These are phyloP conservation scores for Phanerotoma sp. DNA, from an alignment of 2,888 invertebrate genomes.

Conservation along the genomic window DNA sequence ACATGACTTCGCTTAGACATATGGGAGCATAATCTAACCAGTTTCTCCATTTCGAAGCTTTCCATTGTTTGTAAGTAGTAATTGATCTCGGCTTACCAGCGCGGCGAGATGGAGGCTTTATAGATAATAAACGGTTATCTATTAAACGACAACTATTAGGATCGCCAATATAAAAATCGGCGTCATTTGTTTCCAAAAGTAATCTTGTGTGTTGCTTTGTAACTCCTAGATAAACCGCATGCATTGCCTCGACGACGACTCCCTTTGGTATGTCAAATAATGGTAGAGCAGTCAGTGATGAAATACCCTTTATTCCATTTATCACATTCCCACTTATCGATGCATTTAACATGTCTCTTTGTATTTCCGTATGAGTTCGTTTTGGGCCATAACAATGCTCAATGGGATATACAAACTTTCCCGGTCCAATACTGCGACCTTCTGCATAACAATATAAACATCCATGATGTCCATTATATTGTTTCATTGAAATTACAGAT, in stretches of 20 bases:
- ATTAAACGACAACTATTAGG: neutral
- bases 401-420: neutral
- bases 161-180: neutral
- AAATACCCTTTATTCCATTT: slow-evolving; percentile 2
- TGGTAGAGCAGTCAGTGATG: neutral
- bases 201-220: neutral
- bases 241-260: slow-evolving; percentile 10
- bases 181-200: neutral
- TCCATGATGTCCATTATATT: slow-evolving; percentile 25
- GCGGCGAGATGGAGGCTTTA: neutral
- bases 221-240: neutral
- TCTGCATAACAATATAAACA: slow-evolving; percentile 24
- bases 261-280: slow-evolving; percentile 12
- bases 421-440: neutral
- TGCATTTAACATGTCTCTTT: neutral
- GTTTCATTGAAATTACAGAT: slow-evolving; percentile 18
- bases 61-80: neutral
- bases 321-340: neutral
- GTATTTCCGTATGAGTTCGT: neutral
- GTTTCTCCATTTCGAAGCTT: neutral
- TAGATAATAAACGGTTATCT: neutral
- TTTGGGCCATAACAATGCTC: neutral
- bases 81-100: no score
- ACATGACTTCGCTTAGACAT: neutral
- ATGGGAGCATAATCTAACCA: neutral